phyloP scores from a whole-genome alignment of 1,140 invertebrate genomes.

The Micrasema minimum region DNA sequence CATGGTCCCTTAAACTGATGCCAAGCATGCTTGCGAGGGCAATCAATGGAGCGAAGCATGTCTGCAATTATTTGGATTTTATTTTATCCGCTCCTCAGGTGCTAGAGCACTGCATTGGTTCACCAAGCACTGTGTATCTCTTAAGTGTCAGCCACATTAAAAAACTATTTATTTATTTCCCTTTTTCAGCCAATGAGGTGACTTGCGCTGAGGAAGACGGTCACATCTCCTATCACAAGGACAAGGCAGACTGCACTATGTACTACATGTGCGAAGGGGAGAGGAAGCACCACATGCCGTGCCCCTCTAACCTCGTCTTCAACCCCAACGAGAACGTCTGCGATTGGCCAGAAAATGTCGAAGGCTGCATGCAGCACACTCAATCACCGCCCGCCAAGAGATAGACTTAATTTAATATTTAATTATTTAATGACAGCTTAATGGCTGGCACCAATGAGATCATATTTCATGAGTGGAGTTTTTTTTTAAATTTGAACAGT shows the following conservation, averaged over 20 bases:
- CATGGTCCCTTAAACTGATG: no score
- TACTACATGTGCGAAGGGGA: slow-evolving; percentile 97
- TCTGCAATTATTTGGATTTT: no score
- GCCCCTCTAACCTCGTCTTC: slow-evolving; percentile 92
- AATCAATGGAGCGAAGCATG: no score
- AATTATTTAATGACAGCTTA: background rate
- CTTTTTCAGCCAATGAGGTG: slow-evolving; percentile 81
- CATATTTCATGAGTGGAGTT: no score
- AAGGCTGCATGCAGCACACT: slow-evolving; percentile 85
- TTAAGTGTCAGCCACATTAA: no score
- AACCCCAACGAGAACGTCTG: slow-evolving; percentile 94
- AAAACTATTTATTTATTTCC: slow-evolving; percentile 5
- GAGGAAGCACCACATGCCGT: slow-evolving; percentile 97
- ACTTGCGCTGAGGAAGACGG: slow-evolving; percentile 93
- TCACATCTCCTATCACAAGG: slow-evolving; percentile 91
- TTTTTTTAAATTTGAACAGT: no score
- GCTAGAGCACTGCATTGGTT: no score
- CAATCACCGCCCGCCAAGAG: slow-evolving; percentile 75
- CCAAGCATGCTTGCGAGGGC: no score
- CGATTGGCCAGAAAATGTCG: slow-evolving; percentile 96
- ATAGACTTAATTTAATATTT: no score
- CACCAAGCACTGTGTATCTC: no score
- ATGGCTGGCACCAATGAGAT: no score
- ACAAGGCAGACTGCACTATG: slow-evolving; percentile 90
- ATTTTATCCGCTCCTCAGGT: no score